Base-by-base conservation (phyloP, 2,113 vertebrate species). In the Amazona vittata region DNA sequence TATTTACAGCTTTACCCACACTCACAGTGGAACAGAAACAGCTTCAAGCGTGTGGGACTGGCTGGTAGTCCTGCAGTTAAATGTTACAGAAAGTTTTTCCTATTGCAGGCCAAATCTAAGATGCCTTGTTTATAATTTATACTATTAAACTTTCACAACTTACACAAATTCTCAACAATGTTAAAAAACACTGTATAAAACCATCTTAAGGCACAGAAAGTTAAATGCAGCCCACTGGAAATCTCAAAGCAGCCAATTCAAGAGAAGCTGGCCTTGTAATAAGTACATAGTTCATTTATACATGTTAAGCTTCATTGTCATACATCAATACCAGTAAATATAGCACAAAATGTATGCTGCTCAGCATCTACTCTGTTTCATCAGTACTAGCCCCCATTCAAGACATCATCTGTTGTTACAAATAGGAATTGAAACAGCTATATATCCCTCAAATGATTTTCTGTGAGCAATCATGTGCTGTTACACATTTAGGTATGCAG, bases 131-230 rank as follows among this genome's bases (percentile, higher is more conserved):
- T 95, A 67, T 80, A 95, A 83, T 33, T 95, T 89, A 90, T 1
- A 44, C 46, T 59, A 41, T 43, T 80, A 90, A 92, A 78, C 74
- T 89, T 89, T 13, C 62, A 83, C 46, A 62, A 75, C 65, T 92
- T 68, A 95, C 85, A 96, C 59, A 95, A 93, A 89, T 65, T 84
- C 53, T 75, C 62, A 89, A 78, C 9, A 7, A 69, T 8, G 16
- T 94, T 94, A 94, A 90, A 86, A 86, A 97, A 47, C 73, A 88
- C 47, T 44, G 44, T 92, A 90, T 76, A 96, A 94, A 93, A 73
- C 24, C 65, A 96, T 70, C 65, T 94, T 93, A 97, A 97, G 96
- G 96, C 92, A 97, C 89, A 55, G 90, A 90, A 82, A 84, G 69
- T 93, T 75, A 67, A 81, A 68, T 9, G 25, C 77, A 93, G 73